A percentile compares a stretch with the other conserved stretches of the same genome.
Evolutionary conservation across 2,113 vertebrate genomes (phyloP).

Genomic region (Aythya baeri): DNA sequence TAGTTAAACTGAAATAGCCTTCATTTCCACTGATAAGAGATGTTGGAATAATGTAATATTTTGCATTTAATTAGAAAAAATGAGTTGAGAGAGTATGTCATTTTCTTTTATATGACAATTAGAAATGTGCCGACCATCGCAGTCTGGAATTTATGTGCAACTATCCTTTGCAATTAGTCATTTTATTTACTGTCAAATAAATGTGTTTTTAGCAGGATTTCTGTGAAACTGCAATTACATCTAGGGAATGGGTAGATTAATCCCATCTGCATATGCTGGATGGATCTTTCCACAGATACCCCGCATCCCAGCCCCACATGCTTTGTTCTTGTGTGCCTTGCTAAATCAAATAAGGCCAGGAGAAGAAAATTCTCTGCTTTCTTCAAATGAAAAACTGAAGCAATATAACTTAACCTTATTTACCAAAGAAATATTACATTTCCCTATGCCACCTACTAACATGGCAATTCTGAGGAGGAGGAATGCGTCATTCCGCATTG

Average conservation of each 20-base stretch:
- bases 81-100: conserved; percentile 13
- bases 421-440: neutral
- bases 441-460: neutral
- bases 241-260: neutral
- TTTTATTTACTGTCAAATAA: conserved; percentile 63
- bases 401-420: neutral
- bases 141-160: conserved; percentile 38
- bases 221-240: conserved; percentile 37
- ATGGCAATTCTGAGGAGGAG: neutral
- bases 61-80: conserved; percentile 61
- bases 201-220: conserved; percentile 29
- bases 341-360: neutral
- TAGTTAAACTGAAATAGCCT: conserved; percentile 21
- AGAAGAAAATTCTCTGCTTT: neutral
- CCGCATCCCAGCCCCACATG: neutral
- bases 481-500: neutral
- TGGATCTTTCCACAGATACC: neutral
- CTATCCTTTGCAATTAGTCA: conserved; percentile 40
- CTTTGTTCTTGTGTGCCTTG: neutral
- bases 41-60: conserved; percentile 42
- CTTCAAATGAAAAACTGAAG: neutral
- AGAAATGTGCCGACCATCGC: conserved; percentile 44
- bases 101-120: conserved; percentile 63
- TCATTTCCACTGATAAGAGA: neutral
- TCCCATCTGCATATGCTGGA: neutral